A percentile compares a stretch with the other conserved stretches of the same genome.
These are phyloP conservation scores for Nansenia antarctica DNA, from an alignment of 2,113 vertebrate genomes.

Conservation along the genomic window DNA sequence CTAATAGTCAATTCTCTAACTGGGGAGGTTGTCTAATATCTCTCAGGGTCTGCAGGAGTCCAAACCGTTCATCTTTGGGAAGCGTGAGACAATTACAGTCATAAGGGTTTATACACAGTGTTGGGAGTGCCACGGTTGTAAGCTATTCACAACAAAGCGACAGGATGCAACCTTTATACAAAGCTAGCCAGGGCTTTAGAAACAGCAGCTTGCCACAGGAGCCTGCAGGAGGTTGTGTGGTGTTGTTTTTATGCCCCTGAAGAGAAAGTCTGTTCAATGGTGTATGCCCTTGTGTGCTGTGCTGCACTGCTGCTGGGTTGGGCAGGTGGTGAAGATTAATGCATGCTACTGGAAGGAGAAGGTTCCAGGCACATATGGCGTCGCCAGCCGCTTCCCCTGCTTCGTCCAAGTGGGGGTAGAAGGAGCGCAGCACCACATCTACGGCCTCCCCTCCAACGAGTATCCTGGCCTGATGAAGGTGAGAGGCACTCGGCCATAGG, in stretches of 20 bases:
- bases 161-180: not conserved
- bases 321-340: conserved; percentile 72
- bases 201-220: not conserved
- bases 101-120: not conserved
- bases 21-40: conserved; percentile 29
- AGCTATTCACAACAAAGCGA: not conserved
- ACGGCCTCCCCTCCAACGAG: conserved; percentile 73
- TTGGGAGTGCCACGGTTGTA: not conserved
- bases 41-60: not conserved
- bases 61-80: not conserved
- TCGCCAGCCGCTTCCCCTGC: conserved; percentile 54
- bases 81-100: not conserved
- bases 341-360: conserved; percentile 81
- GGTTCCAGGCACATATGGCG: conserved; percentile 34
- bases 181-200: not conserved
- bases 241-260: not conserved
- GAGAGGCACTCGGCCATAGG: conserved; percentile 26
- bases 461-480: conserved; percentile 82
- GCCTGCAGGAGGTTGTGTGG: not conserved
- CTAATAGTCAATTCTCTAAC: conserved; percentile 16
- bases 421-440: conserved; percentile 60
- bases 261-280: conserved; percentile 4
- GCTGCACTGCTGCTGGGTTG: conserved; percentile 41
- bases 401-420: conserved; percentile 53
- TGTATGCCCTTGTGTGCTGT: conserved; percentile 50